Evolutionary conservation across 2,797 vertebrate species (phyloP).

Genomic region (Perodicticus potto): DNA sequence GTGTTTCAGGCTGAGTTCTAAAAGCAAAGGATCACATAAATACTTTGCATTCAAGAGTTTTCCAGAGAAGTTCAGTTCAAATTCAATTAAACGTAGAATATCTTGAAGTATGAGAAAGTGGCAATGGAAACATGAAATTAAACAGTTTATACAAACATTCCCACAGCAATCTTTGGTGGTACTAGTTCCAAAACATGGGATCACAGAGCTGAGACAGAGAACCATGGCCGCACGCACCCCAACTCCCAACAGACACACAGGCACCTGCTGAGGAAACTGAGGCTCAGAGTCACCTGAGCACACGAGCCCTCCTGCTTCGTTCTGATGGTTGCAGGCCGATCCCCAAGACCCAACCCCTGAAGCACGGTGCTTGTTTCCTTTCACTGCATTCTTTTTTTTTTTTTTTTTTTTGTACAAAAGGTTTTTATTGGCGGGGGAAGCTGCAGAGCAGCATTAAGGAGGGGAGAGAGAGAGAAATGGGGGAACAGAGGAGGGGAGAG

Average conservation of each 20-base stretch:
- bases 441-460: too few relatives aligned
- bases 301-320: not conserved
- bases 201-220: not conserved
- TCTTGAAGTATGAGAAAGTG: not conserved
- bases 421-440: too few relatives aligned
- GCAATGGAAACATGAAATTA: not conserved
- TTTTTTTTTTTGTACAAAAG: too few relatives aligned
- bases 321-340: not conserved
- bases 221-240: too few relatives aligned
- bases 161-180: not conserved
- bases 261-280: fast-evolving
- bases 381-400: fast-evolving
- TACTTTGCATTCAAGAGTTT: not conserved
- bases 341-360: not conserved
- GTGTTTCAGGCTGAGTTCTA: not conserved
- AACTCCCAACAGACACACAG: fast-evolving
- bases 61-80: slow-evolving; percentile 34
- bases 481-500: too few relatives aligned
- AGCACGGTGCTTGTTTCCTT: fast-evolving
- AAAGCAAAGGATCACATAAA: not conserved
- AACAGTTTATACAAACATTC: not conserved
- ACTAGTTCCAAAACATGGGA: not conserved
- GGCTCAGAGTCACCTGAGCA: not conserved
- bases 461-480: too few relatives aligned
- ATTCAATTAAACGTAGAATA: not conserved